phyloP scores from a whole-genome alignment of 2,888 invertebrate species.

The Theretra japonica region DNA sequence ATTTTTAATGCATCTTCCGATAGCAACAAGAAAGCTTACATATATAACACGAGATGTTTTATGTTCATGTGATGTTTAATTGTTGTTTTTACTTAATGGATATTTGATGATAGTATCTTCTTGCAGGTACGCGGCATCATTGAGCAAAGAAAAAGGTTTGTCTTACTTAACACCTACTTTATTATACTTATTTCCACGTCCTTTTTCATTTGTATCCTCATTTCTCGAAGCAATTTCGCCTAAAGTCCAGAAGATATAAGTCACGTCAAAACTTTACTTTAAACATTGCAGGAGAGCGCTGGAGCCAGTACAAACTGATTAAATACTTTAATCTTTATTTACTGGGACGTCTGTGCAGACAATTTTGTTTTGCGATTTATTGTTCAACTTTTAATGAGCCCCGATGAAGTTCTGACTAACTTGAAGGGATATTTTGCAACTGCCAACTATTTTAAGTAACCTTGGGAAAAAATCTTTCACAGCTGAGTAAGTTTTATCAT shows the following conservation, averaged over 20 bases:
- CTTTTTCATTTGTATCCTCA: conserved; percentile 24
- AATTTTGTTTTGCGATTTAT: conserved; percentile 77
- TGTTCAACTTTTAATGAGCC: conserved; percentile 70
- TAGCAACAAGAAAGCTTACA: conserved; percentile 62
- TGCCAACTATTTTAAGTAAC: conserved; percentile 37
- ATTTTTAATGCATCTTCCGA: conserved; percentile 75
- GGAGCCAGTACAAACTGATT: conserved; percentile 71
- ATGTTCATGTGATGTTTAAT: conserved; percentile 49
- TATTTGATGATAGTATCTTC: conserved; percentile 52
- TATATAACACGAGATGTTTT: conserved; percentile 41
- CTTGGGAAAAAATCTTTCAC: conserved; percentile 17
- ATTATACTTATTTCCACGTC: not conserved
- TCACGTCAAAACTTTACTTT: conserved; percentile 76
- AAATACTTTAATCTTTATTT: conserved; percentile 82
- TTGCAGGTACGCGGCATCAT: conserved; percentile 56
- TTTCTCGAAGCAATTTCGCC: conserved; percentile 35
- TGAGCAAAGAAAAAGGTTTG: conserved; percentile 6
- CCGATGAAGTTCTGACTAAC: conserved; percentile 54
- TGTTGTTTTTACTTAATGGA: conserved; percentile 51
- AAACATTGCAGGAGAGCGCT: conserved; percentile 56
- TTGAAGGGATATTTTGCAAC: conserved; percentile 38
- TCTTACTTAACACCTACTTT: not conserved
- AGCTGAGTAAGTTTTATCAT: not conserved
- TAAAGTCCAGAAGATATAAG: conserved; percentile 71
- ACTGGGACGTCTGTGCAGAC: conserved; percentile 70